Base-by-base conservation (phyloP, 1,140 invertebrate genomes). In the Limonius californicus region DNA sequence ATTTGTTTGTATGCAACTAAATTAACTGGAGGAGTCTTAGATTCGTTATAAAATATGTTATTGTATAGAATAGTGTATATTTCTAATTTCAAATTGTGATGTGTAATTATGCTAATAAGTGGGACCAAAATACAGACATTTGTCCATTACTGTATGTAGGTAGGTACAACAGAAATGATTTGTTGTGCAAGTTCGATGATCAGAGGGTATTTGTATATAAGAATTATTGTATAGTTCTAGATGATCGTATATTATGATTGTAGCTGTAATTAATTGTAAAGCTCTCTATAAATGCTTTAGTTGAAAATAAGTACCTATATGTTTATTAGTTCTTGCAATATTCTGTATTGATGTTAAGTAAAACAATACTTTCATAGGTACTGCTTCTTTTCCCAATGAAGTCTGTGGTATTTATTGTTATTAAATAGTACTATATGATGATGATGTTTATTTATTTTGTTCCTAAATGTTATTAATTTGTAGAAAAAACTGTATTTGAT, bases 1-100 rank as follows among this genome's bases (percentile, higher is more conserved):
- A 76, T 88, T 39, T 83, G 83, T 74, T 77, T 86, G 42, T 89
- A 88, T 72, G 86, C 86, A 42, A 84, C 83, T n/a, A 87, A 87
- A 75, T 78, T 89, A 45, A 84, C 84, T 59, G 84, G 84, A 57
- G 84, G 84, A 63, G 80, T 79, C 23, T 69, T 86, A 68, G 84
- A 86, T 62, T 83, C 82, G 11, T 61, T 61, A 12, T 61, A 55
- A 61, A 11, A 11, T 23, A 59, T 39, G 32, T 35, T 8, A n/a
- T 8, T 45, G 14, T 45, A 4, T 45, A 18, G 14, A 27, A 4
- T 27, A 27, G 3, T 27, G 23, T 27, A 9, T 27, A 27, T 27
- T 27, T 27, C 23, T 27, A 27, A 27, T 27, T 45, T 45, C 12
- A 45, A 45, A 45, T 35, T 45, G 42, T 45, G 42, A 45, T 45